phyloP scores from a whole-genome alignment of 1,140 invertebrate genomes.

The Pseudachorutes palmiensis region DNA sequence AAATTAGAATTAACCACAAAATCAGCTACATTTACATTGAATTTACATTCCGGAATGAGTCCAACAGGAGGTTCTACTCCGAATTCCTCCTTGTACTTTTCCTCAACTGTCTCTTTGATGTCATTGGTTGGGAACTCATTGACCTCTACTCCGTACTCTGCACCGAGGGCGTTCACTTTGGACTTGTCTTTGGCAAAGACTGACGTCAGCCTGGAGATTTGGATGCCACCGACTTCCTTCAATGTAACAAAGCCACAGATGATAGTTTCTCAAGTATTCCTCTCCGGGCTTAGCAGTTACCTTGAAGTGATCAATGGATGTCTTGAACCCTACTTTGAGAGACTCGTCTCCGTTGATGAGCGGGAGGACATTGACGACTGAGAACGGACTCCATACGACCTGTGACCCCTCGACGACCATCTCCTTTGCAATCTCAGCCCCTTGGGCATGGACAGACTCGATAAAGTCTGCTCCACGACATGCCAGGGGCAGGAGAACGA shows the following conservation, averaged over 20 bases:
- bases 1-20: not conserved
- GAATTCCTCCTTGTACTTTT: conserved; percentile 8
- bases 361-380: conserved; percentile 33
- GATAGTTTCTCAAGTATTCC: too few relatives aligned
- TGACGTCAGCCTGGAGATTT: not conserved
- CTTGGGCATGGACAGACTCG: conserved; percentile 16
- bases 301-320: conserved; percentile 15
- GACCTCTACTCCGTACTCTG: conserved; percentile 6
- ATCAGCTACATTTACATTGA: not conserved
- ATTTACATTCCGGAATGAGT: conserved; percentile 3
- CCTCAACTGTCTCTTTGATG: not conserved
- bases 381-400: conserved; percentile 36
- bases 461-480: conserved; percentile 9
- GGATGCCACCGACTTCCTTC: not conserved
- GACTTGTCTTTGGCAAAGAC: conserved; percentile 15
- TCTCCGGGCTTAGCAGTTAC: not conserved
- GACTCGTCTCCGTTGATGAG: conserved; percentile 19
- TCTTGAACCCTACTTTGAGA: conserved; percentile 19
- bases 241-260: too few relatives aligned
- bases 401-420: conserved; percentile 26
- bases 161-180: not conserved
- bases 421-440: conserved; percentile 14
- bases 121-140: not conserved
- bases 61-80: not conserved
- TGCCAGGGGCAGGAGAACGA: not conserved